Percentiles rank a stretch among this genome's conserved stretches.
Conservation (phyloP, 2,888 invertebrate species). For the Agriopis leucophaearia region DNA sequence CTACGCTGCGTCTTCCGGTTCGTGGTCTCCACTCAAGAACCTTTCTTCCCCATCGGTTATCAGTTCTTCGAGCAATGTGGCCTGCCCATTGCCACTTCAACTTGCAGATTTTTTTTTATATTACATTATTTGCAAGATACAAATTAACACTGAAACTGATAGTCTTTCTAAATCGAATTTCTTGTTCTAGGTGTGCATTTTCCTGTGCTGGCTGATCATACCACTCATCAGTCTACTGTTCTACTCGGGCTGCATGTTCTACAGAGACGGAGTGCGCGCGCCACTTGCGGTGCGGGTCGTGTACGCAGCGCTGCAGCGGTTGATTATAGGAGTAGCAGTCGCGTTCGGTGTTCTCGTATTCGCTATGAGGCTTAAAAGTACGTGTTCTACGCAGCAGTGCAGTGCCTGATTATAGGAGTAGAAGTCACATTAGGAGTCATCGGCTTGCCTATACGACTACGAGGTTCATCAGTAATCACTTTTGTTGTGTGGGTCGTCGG, state of each 20-base stretch:
- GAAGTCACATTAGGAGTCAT: slow-evolving; percentile 34
- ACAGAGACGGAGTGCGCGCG: slow-evolving; percentile 35
- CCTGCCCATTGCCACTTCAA: no score
- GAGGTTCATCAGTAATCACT: slow-evolving; percentile 7
- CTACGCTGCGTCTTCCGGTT: no score
- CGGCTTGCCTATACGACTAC: slow-evolving; percentile 37
- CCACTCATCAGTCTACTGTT: slow-evolving; percentile 32
- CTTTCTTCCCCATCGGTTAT: no score
- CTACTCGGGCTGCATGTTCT: slow-evolving; percentile 45
- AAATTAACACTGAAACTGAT: no score
- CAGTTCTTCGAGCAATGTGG: no score
- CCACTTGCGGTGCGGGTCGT: slow-evolving; percentile 26
- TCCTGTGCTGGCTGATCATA: slow-evolving; percentile 37
- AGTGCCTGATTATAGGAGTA: slow-evolving; percentile 18
- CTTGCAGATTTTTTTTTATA: no score
- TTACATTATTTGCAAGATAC: no score
- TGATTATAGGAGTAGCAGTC: slow-evolving; percentile 24
- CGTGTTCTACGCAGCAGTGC: background rate
- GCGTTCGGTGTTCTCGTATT: slow-evolving; percentile 35
- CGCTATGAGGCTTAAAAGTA: slow-evolving; percentile 41
- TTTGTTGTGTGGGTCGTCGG: no score
- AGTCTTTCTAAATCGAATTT: background rate
- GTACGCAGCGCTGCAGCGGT: slow-evolving; percentile 39
- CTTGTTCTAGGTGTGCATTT: slow-evolving; percentile 32
- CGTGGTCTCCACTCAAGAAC: no score